Base-by-base conservation (phyloP, 2,888 invertebrate genomes). In the Palloptera scutellata region DNA sequence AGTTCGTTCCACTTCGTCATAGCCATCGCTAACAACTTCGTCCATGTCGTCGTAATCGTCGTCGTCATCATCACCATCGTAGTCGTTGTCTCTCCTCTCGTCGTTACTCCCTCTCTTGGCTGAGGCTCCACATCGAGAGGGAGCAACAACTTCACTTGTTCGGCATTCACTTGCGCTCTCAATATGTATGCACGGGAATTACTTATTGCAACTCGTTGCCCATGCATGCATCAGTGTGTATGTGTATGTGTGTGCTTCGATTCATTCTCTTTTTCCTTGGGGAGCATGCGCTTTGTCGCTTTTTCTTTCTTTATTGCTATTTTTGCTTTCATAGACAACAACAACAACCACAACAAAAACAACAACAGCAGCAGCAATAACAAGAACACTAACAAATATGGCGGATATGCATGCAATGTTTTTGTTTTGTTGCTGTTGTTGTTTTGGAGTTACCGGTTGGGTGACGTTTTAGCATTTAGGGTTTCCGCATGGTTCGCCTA, bases 401-500 rank as follows among this genome's bases (percentile, higher is more conserved):
- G 30, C 30, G 30, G 30, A 30, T 30, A 30, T 30, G 30, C 30
- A 30, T 30, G 30, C 30, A 30, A 40, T 42, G 12, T 55, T 54
- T 12, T 8, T 48, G 45, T 40, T 20, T 64, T 11, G n/a, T 40
- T 57, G 48, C 15, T 30, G 30, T 19, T 30, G 19, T n/a, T 20
- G 15, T 15, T 64, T 30, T 48, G 48, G 15, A 48, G 48, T 48
- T 48, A 11, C 48, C 48, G 48, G 12, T n/a, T 42, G 52, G 53
- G 30, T 40, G 63, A 13, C 48, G 58, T 64, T 58, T 64, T 59
- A 58, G 57, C 52, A 58, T 64, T 59, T 52, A 58, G 64, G 64
- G 59, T 64, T 64, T 64, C 64, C 64, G 64, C 64, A 64, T 64
- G 55, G 63, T 64, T 57, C 55, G 55, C 64, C 64, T 64, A 30